These are phyloP conservation scores for Slavum lentiscoides DNA, from an alignment of 2,888 invertebrate genomes.

Conservation along the genomic window DNA sequence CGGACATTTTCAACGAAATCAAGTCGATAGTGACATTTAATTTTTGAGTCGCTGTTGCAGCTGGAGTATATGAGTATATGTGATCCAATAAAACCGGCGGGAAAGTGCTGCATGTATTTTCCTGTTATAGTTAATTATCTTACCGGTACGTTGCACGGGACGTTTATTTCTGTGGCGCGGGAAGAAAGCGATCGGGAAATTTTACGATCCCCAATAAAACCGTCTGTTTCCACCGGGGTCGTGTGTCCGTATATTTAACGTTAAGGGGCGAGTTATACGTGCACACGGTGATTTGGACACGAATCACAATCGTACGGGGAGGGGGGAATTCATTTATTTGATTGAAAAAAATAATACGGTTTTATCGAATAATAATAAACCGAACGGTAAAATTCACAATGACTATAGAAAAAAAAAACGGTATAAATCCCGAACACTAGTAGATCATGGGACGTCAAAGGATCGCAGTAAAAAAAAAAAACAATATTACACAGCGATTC, in stretches of 20 bases:
- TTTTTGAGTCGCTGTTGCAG: not conserved
- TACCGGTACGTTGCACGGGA: no score
- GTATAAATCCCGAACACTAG: not conserved
- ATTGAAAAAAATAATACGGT: constrained; percentile 39
- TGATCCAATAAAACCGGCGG: constrained; percentile 3
- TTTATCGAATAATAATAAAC: constrained; percentile 5
- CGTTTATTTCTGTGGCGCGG: no score
- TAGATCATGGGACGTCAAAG: constrained; percentile 15
- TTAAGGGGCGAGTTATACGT: not conserved
- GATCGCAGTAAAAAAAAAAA: constrained; percentile 16
- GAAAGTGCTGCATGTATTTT: not conserved
- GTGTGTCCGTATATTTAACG: constrained; percentile 8
- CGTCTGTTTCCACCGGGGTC: no score
- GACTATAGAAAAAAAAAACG: not conserved
- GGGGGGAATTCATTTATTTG: constrained; percentile 31
- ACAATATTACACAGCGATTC: constrained; percentile 1
- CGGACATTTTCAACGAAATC: not conserved
- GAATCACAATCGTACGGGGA: not conserved
- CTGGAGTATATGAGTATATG: not conserved
- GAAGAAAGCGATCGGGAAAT: not conserved
- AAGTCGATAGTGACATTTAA: not conserved
- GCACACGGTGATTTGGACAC: not conserved
- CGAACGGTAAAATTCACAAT: not conserved
- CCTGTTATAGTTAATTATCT: constrained; percentile 21
- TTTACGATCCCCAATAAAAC: constrained; percentile 18